Evolutionary conservation across 2,113 vertebrate genomes (phyloP).

Genomic region (Callipepla squamata): DNA sequence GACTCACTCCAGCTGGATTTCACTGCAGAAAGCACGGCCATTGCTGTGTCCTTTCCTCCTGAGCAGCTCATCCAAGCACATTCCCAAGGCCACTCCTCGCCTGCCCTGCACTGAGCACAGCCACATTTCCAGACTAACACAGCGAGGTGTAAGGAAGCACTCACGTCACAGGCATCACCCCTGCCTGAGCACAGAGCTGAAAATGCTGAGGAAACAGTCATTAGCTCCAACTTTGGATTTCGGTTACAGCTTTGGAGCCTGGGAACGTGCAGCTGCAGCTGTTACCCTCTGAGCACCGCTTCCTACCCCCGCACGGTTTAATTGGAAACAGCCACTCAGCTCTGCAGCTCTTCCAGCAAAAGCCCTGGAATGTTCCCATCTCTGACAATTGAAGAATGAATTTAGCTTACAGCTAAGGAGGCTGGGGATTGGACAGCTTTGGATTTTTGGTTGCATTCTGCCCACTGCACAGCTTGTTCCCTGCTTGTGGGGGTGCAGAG

Average conservation of each 20-base stretch:
- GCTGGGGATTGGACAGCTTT: neutral
- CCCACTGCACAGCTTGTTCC: neutral
- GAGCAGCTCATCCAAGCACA: neutral
- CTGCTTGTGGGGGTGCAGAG: neutral
- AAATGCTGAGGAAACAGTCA: neutral
- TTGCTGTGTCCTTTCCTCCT: neutral
- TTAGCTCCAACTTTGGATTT: neutral
- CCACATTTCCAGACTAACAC: rapidly evolving
- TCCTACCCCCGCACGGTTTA: neutral
- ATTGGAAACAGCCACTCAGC: neutral
- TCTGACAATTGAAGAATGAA: rapidly evolving
- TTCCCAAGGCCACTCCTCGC: neutral
- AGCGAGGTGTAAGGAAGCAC: neutral
- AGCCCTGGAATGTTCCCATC: neutral
- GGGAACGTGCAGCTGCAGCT: neutral
- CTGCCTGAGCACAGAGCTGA: neutral
- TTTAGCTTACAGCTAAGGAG: neutral
- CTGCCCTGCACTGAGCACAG: neutral
- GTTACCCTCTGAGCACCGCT: neutral
- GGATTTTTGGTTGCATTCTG: neutral
- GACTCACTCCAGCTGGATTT: neutral
- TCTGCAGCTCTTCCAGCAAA: neutral
- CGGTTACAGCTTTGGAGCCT: neutral
- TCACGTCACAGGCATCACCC: neutral
- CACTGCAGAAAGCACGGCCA: neutral